Conservation (phyloP, 2,113 vertebrate genomes). For the Eonycteris spelaea region DNA sequence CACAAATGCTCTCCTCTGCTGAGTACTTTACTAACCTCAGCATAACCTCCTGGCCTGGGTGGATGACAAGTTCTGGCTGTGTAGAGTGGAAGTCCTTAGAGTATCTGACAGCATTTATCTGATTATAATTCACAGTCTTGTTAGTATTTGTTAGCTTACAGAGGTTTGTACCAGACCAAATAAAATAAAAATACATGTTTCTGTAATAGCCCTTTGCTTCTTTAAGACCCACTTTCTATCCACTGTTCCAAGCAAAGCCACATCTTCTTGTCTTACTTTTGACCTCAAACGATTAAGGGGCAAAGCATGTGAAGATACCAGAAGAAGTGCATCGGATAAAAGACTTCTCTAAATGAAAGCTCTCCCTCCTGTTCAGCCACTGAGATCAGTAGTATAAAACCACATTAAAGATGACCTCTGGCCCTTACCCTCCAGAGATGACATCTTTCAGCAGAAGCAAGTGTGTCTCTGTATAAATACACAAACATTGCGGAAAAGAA, state of each 20-base stretch:
- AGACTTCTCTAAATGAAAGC: slow-evolving; percentile 3
- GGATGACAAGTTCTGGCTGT: background rate
- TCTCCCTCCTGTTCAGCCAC: background rate
- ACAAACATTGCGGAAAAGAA: slow-evolving; percentile 48
- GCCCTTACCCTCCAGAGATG: slow-evolving; percentile 53
- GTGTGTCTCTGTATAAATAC: slow-evolving; percentile 62
- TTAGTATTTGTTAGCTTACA: background rate
- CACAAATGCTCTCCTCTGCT: background rate
- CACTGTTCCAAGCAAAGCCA: background rate
- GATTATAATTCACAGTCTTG: slow-evolving; percentile 21
- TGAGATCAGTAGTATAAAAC: slow-evolving; percentile 52
- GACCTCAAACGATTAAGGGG: slow-evolving; percentile 18
- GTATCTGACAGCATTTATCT: background rate
- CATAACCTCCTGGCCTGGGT: background rate
- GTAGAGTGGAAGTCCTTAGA: background rate
- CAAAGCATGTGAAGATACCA: background rate
- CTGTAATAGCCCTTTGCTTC: background rate
- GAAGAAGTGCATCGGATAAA: slow-evolving; percentile 37
- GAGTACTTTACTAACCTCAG: background rate
- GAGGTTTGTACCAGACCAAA: background rate
- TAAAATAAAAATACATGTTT: slow-evolving; percentile 29
- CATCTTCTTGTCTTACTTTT: slow-evolving; percentile 22
- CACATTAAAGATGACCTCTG: slow-evolving; percentile 61
- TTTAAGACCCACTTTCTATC: background rate
- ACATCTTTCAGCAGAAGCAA: slow-evolving; percentile 53